phyloP scores from a whole-genome alignment of 2,113 vertebrate genomes.

The Cryptotis parvus region DNA sequence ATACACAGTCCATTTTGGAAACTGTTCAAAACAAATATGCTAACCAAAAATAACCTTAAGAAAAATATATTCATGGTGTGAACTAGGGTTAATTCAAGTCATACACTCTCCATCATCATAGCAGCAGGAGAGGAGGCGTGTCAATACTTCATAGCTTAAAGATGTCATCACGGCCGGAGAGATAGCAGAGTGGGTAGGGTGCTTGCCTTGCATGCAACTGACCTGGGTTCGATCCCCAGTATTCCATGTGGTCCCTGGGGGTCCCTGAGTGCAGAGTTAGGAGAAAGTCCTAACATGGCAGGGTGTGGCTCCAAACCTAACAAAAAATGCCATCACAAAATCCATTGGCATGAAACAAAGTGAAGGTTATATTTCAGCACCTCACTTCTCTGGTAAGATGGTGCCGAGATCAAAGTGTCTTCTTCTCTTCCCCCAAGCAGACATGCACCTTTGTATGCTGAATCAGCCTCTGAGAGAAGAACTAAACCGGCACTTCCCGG shows the following conservation, averaged over 20 bases:
- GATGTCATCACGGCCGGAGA: too few relatives aligned
- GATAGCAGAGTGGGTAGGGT: too few relatives aligned
- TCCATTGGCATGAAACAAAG: not conserved
- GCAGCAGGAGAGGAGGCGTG: not conserved
- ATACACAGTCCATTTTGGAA: not conserved
- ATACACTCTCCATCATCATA: conserved; percentile 12
- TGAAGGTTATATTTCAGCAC: conserved; percentile 27
- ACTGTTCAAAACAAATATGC: not conserved
- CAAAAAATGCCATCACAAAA: not conserved
- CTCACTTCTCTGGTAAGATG: not conserved
- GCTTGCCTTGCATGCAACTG: too few relatives aligned
- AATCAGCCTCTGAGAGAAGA: not conserved
- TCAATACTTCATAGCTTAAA: conserved; percentile 6
- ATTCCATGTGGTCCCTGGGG: too few relatives aligned
- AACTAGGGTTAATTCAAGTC: not conserved
- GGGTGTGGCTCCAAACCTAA: too few relatives aligned
- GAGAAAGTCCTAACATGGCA: too few relatives aligned
- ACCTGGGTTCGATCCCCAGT: too few relatives aligned
- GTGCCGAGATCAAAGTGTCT: conserved; percentile 3
- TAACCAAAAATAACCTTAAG: not conserved
- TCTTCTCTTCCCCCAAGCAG: conserved; percentile 1
- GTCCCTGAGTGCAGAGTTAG: too few relatives aligned
- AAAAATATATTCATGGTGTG: not conserved
- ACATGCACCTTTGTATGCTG: not conserved
- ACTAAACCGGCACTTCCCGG: not conserved